Conservation (phyloP, 2,797 vertebrate genomes). For the Poeciliopsis gracilis region DNA sequence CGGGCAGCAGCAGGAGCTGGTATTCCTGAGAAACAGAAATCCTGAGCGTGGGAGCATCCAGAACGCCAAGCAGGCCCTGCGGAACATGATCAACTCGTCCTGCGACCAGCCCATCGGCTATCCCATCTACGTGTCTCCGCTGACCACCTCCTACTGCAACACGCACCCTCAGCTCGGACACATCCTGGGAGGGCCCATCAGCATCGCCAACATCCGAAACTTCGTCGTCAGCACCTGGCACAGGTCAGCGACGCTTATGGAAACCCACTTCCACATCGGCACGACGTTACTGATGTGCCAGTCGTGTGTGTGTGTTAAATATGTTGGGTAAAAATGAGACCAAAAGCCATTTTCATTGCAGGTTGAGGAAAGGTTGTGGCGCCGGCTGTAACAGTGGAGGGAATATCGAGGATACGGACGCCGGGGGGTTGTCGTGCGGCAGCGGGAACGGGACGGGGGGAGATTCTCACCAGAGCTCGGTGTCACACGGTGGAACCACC, state of each 20-base stretch:
- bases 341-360: conserved; percentile 45
- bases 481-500: conserved; percentile 84
- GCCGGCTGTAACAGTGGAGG: conserved; percentile 98
- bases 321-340: neutral
- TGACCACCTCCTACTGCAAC: conserved; percentile 97
- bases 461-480: conserved; percentile 88
- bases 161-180: conserved; percentile 92
- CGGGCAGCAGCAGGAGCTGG: conserved; percentile 97
- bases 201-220: conserved; percentile 92
- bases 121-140: conserved; percentile 96
- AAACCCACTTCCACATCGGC: neutral
- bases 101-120: conserved; percentile 99
- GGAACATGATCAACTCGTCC: conserved; percentile 99
- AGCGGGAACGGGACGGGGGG: conserved; percentile 85
- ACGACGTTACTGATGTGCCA: neutral
- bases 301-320: neutral
- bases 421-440: conserved; percentile 88
- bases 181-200: conserved; percentile 95
- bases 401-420: conserved; percentile 95
- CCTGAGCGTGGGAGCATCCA: conserved; percentile 99
- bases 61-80: conserved; percentile 97
- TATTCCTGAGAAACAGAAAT: conserved; percentile 96
- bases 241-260: conserved; percentile 80
- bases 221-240: conserved; percentile 97
- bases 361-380: conserved; percentile 95